These are phyloP conservation scores for Leptinotarsa haldemani DNA, from an alignment of 2,888 invertebrate species.

Conservation along the genomic window DNA sequence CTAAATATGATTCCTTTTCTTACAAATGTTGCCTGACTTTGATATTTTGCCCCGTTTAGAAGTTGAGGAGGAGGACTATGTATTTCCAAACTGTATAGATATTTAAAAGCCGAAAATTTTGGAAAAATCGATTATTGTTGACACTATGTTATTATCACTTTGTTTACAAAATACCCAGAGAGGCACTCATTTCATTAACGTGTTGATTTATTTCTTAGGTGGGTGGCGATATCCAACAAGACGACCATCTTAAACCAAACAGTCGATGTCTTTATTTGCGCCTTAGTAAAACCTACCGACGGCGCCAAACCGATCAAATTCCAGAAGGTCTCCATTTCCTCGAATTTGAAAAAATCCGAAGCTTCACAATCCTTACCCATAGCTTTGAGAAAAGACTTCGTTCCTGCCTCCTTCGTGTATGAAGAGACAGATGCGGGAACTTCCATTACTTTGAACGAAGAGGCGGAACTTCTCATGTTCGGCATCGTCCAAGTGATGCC, in stretches of 20 bases:
- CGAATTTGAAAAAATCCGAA: slow-evolving; percentile 10
- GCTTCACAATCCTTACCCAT: slow-evolving; percentile 18
- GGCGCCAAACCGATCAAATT: slow-evolving; percentile 15
- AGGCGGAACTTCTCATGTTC: slow-evolving; percentile 23
- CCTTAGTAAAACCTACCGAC: slow-evolving; percentile 18
- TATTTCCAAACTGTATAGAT: too few species aligned
- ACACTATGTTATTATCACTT: too few species aligned
- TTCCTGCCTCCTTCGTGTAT: background rate
- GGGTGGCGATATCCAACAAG: slow-evolving; percentile 29
- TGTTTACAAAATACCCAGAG: too few species aligned
- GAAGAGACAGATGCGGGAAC: background rate
- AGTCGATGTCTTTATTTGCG: slow-evolving; percentile 30
- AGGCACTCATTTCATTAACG: too few species aligned
- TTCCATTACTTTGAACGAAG: slow-evolving; percentile 12
- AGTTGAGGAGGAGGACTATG: too few species aligned
- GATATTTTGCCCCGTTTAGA: too few species aligned
- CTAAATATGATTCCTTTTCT: too few species aligned
- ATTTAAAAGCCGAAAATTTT: too few species aligned
- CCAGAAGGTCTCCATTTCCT: slow-evolving; percentile 28
- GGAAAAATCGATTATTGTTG: too few species aligned
- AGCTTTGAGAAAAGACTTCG: background rate
- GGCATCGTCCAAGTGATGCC: slow-evolving; percentile 25
- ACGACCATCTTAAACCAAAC: slow-evolving; percentile 28
- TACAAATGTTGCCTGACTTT: too few species aligned
- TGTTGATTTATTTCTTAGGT: slow-evolving; percentile 19